These are phyloP conservation scores for Melanotaenia trifasciata DNA, from an alignment of 2,797 vertebrate species.

Conservation along the genomic window DNA sequence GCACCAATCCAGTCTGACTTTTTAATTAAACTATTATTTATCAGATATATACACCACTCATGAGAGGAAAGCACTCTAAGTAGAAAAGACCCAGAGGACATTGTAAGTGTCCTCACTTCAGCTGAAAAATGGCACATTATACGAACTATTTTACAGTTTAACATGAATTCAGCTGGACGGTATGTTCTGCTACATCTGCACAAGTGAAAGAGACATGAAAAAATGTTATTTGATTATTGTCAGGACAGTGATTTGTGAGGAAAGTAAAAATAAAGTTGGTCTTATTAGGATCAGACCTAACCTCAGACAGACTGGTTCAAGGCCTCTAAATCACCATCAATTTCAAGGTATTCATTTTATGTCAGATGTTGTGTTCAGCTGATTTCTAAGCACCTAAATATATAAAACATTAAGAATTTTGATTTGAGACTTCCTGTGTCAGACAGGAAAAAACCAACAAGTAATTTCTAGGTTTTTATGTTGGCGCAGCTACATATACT, in stretches of 20 bases:
- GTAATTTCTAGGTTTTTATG: background rate
- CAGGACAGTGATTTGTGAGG: background rate
- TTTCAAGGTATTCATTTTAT: background rate
- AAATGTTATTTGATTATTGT: background rate
- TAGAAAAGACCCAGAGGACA: no score
- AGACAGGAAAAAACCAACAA: background rate
- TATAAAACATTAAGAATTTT: background rate
- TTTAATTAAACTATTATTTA: no score
- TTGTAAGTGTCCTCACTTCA: background rate
- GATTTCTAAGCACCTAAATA: background rate
- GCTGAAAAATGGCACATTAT: background rate
- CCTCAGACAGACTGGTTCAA: background rate
- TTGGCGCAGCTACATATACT: background rate
- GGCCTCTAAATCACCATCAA: background rate
- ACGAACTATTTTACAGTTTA: conserved; percentile 6
- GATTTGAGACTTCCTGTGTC: background rate
- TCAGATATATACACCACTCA: no score
- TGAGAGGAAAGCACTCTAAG: no score
- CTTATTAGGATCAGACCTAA: background rate
- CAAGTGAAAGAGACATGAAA: background rate
- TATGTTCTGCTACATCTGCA: conserved; percentile 1
- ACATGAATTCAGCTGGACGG: background rate
- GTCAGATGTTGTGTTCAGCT: background rate
- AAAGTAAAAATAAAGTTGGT: background rate
- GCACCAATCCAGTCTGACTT: background rate